phyloP scores from a whole-genome alignment of 30 jellyfish, hydroid and myxozoan genomes.

The Hydractinia symbiolongicarpus region DNA sequence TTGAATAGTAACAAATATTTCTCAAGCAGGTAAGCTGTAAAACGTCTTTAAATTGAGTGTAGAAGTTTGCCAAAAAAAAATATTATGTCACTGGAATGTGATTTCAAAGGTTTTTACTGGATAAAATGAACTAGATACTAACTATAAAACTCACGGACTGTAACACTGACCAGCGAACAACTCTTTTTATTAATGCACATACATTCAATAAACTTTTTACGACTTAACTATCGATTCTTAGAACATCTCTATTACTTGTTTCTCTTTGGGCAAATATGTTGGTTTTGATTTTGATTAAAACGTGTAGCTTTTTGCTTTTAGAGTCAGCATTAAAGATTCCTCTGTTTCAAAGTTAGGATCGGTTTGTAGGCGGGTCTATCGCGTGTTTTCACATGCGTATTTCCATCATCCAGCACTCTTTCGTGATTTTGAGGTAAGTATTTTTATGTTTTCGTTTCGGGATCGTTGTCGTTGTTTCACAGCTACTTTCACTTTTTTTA shows the following conservation, averaged over 20 bases:
- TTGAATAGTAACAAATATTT: conserved; percentile 90
- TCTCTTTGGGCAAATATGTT: neutral
- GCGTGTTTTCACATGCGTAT: conserved; percentile 95
- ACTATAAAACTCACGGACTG: too few species aligned
- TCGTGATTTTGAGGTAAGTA: conserved; percentile 83
- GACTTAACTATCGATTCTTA: neutral
- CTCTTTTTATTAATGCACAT: too few species aligned
- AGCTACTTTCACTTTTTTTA: neutral
- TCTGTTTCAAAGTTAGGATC: conserved; percentile 95
- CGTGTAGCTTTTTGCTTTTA: conserved; percentile 7
- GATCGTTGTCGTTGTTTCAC: neutral
- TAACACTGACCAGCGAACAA: too few species aligned
- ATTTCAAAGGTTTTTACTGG: too few species aligned
- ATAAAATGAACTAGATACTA: too few species aligned
- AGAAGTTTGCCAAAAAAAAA: neutral
- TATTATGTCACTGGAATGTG: neutral
- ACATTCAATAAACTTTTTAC: too few species aligned
- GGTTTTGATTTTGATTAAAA: too few species aligned
- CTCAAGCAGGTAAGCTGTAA: conserved; percentile 78
- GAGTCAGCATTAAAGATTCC: conserved; percentile 98
- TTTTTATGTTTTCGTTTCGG: neutral
- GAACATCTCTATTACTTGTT: neutral
- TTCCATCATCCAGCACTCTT: conserved; percentile 88
- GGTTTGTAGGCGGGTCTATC: conserved; percentile 89
- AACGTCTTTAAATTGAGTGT: too few species aligned